Percentiles rank a stretch among this genome's conserved stretches.
phyloP scores from a whole-genome alignment of 2,888 invertebrate genomes.

The Sabatieria punctata region DNA sequence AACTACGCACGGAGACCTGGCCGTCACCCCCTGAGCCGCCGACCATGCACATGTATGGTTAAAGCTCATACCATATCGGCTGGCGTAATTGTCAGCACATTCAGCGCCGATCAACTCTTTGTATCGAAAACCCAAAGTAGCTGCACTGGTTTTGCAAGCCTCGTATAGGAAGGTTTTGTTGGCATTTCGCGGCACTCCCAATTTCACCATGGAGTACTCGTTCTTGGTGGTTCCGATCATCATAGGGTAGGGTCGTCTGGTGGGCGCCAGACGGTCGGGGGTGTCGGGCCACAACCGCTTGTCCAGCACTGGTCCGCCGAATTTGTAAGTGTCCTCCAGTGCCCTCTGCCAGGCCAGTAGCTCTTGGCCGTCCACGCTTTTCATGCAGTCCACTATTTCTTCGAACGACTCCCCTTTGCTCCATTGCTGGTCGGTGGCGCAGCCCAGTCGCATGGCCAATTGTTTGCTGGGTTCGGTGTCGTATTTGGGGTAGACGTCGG shows the following conservation, averaged over 20 bases:
- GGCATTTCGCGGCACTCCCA: neutral
- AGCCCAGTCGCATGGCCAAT: neutral
- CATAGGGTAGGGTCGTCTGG: neutral
- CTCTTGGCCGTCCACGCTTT: neutral
- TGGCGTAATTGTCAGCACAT: neutral
- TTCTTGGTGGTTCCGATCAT: constrained; percentile 6
- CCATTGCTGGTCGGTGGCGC: neutral
- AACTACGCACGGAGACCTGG: too few species aligned
- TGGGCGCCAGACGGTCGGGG: neutral
- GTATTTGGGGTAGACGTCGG: too few species aligned
- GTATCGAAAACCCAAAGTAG: too few species aligned
- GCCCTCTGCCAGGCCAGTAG: neutral
- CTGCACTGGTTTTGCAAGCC: too few species aligned
- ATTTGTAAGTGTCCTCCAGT: constrained; percentile 3
- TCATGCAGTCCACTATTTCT: constrained; percentile 3
- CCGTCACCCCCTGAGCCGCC: too few species aligned
- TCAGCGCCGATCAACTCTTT: too few species aligned
- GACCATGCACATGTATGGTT: too few species aligned
- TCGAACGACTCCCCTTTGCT: neutral
- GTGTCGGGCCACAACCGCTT: constrained; percentile 4
- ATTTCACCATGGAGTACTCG: neutral
- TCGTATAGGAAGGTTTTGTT: too few species aligned
- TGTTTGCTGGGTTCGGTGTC: neutral
- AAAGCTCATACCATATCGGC: too few species aligned
- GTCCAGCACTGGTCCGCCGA: constrained; percentile 1